Percentiles rank a stretch among this genome's conserved stretches.
These are phyloP conservation scores for Fringilla coelebs DNA, from an alignment of 2,797 vertebrate species.

Conservation along the genomic window DNA sequence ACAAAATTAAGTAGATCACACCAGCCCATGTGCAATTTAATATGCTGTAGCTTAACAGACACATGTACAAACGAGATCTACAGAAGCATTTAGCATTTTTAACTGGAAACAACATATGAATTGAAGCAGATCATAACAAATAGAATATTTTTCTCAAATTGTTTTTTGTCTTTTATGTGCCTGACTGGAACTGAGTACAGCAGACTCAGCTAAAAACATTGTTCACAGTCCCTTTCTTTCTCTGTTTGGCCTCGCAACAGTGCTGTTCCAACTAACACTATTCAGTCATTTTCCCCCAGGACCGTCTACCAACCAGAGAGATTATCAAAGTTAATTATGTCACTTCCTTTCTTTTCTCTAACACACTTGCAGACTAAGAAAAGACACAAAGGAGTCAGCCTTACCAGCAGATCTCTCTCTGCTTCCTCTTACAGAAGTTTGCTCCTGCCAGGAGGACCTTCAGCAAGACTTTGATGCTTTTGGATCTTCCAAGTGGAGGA, in stretches of 20 bases:
- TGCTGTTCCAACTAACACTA: neutral
- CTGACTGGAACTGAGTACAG: neutral
- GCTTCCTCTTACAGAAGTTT: neutral
- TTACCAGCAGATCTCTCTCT: neutral
- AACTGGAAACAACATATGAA: neutral
- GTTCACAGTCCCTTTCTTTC: neutral
- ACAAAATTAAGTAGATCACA: neutral
- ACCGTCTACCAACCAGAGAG: neutral
- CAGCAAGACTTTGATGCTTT: neutral
- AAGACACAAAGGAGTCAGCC: neutral
- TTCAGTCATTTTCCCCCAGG: neutral
- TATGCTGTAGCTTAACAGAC: neutral
- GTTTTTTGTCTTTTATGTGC: neutral
- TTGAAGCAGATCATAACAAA: neutral
- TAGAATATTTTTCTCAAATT: neutral
- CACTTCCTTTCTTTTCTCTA: constrained; percentile 42
- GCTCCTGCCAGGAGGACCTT: neutral
- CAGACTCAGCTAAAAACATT: neutral
- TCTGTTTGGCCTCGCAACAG: neutral
- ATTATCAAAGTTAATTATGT: constrained; percentile 40
- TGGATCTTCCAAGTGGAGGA: neutral
- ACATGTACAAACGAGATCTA: rapidly evolving
- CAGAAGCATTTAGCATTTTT: neutral
- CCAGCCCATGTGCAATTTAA: neutral
- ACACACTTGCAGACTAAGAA: neutral